phyloP scores from a whole-genome alignment of 2,797 vertebrate species.

The Danionella dracula region DNA sequence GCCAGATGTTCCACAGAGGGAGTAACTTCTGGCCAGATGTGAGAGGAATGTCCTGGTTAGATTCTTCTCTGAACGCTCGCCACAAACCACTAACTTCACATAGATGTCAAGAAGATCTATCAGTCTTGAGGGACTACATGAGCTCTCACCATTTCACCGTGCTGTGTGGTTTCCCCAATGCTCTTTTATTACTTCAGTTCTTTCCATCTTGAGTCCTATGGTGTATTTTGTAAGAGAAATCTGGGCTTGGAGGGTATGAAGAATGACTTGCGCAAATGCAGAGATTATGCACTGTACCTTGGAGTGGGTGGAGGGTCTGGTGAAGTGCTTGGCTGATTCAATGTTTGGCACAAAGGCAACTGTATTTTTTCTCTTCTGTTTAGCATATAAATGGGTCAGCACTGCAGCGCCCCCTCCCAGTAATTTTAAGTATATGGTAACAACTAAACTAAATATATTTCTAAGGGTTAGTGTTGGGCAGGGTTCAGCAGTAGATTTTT shows the following conservation, averaged over 20 bases:
- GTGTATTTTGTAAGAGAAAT: constrained; percentile 10
- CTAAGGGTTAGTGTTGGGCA: too few species aligned
- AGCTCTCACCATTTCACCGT: constrained; percentile 14
- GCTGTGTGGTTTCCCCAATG: background rate
- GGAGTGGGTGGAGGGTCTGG: constrained; percentile 24
- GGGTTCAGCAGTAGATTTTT: too few species aligned
- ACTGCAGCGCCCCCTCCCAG: too few species aligned
- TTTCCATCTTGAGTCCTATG: constrained; percentile 8
- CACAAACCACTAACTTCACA: constrained; percentile 28
- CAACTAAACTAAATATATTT: too few species aligned
- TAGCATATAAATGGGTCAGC: too few species aligned
- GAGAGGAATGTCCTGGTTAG: constrained; percentile 31
- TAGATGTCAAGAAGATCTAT: constrained; percentile 29
- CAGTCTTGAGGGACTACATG: background rate
- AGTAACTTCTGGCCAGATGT: constrained; percentile 35
- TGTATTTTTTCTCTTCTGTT: background rate
- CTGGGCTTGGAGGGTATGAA: background rate
- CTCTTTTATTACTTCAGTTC: constrained; percentile 8
- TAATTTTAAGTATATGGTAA: too few species aligned
- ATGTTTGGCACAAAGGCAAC: background rate
- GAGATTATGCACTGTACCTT: constrained; percentile 10
- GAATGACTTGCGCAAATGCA: background rate
- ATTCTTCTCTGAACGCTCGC: constrained; percentile 8
- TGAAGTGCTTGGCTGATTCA: constrained; percentile 19
- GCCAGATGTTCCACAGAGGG: constrained; percentile 38